A percentile compares a stretch with the other conserved stretches of the same genome.
These are phyloP conservation scores for Cassiopea xamachana DNA, from an alignment of 30 jellyfish, hydroid and myxozoan genomes.

Conservation along the genomic window DNA sequence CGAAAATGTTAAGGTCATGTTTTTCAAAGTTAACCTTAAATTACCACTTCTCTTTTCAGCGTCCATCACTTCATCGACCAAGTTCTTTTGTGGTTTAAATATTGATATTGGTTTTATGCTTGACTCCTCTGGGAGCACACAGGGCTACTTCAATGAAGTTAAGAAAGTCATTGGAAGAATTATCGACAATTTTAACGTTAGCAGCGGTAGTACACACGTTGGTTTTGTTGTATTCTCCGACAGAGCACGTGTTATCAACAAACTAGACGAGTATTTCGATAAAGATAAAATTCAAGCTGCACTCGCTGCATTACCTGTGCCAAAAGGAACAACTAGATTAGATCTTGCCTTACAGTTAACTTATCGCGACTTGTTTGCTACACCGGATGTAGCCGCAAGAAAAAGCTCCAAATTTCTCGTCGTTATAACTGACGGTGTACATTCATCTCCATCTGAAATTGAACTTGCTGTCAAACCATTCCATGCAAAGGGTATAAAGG, in stretches of 20 bases:
- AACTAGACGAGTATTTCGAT: slow-evolving; percentile 52
- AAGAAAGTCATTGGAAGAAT: slow-evolving; percentile 37
- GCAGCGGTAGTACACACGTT: slow-evolving; percentile 63
- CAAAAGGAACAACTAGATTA: slow-evolving; percentile 80
- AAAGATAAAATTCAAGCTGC: slow-evolving; percentile 41
- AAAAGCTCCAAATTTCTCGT: slow-evolving; percentile 68
- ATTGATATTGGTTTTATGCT: slow-evolving; percentile 80
- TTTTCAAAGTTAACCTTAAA: not conserved
- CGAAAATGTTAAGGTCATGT: too few relatives aligned
- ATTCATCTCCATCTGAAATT: slow-evolving; percentile 39
- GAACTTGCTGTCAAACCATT: slow-evolving; percentile 70
- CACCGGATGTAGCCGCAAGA: slow-evolving; percentile 15
- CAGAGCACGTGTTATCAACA: slow-evolving; percentile 43
- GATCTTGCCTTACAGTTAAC: slow-evolving; percentile 77
- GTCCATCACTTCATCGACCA: not conserved
- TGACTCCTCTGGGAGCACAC: slow-evolving; percentile 91
- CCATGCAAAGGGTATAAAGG: slow-evolving; percentile 74
- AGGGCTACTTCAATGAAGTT: slow-evolving; percentile 62
- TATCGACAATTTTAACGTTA: slow-evolving; percentile 59
- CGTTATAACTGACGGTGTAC: slow-evolving; percentile 84
- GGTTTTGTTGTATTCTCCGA: slow-evolving; percentile 81
- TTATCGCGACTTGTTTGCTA: slow-evolving; percentile 58
- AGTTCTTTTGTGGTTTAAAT: slow-evolving; percentile 16
- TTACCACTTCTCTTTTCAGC: not conserved
- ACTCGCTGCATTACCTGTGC: slow-evolving; percentile 70